These are phyloP conservation scores for Trichomycterus rosablanca DNA, from an alignment of 2,113 vertebrate genomes.

Conservation along the genomic window DNA sequence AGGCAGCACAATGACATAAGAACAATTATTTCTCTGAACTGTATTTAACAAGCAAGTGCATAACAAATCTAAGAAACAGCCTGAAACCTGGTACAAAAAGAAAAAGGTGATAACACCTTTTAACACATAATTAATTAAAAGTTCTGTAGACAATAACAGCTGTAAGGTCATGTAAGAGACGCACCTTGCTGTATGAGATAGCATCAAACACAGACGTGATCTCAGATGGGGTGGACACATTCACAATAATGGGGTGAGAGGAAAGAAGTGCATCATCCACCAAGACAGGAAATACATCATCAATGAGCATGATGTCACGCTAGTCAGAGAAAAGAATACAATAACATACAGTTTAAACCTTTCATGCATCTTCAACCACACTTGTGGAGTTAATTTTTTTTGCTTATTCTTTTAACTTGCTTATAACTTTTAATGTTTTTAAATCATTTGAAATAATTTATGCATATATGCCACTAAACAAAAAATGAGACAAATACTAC, in stretches of 20 bases:
- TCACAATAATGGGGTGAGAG: conserved; percentile 86
- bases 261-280: conserved; percentile 83
- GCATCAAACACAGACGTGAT: conserved; percentile 97
- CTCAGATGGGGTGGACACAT: conserved; percentile 82
- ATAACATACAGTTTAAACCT: background rate
- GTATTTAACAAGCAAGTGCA: background rate
- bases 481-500: too few relatives aligned
- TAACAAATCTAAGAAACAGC: background rate
- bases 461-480: too few relatives aligned
- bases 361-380: too few relatives aligned
- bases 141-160: too few relatives aligned
- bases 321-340: conserved; percentile 48
- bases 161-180: too few relatives aligned
- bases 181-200: conserved; percentile 95
- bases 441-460: too few relatives aligned
- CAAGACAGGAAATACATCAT: conserved; percentile 87
- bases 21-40: background rate
- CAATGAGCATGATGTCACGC: conserved; percentile 83
- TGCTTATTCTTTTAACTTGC: too few relatives aligned
- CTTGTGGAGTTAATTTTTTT: too few relatives aligned
- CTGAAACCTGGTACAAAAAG: too few relatives aligned
- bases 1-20: background rate
- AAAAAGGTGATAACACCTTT: too few relatives aligned
- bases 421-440: too few relatives aligned
- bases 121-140: too few relatives aligned